Conservation (phyloP, 1,140 invertebrate species). For the Anastrepha ludens region DNA sequence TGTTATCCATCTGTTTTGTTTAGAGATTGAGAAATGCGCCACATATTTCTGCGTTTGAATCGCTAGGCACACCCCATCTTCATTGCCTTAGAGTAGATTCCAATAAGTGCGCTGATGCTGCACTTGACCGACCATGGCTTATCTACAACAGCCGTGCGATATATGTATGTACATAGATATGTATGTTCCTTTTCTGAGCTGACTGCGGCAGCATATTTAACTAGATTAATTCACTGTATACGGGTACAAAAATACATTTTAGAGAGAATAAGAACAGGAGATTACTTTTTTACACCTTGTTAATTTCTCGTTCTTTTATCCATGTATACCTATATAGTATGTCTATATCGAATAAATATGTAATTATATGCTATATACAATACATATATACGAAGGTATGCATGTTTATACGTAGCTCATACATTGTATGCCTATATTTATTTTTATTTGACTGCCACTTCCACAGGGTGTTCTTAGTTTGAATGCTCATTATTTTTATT, state of each 20-base stretch:
- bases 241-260: neutral
- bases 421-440: conserved; percentile 14
- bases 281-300: neutral
- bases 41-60: neutral
- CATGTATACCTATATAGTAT: no score
- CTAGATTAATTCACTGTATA: neutral
- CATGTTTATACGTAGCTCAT: neutral
- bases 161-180: no score
- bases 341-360: no score
- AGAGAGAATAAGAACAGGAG: neutral
- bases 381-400: neutral
- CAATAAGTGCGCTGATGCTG: conserved; percentile 13
- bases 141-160: neutral
- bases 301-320: no score
- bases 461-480: neutral
- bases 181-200: neutral
- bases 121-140: conserved; percentile 22
- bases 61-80: neutral
- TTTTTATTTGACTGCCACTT: conserved; percentile 8
- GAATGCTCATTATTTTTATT: conserved; percentile 20
- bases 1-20: neutral
- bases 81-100: neutral
- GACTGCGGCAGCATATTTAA: neutral
- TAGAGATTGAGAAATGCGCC: neutral
- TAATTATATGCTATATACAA: no score